These are phyloP conservation scores for Raillietiella orientalis DNA, from an alignment of 2,888 invertebrate genomes.

Conservation along the genomic window DNA sequence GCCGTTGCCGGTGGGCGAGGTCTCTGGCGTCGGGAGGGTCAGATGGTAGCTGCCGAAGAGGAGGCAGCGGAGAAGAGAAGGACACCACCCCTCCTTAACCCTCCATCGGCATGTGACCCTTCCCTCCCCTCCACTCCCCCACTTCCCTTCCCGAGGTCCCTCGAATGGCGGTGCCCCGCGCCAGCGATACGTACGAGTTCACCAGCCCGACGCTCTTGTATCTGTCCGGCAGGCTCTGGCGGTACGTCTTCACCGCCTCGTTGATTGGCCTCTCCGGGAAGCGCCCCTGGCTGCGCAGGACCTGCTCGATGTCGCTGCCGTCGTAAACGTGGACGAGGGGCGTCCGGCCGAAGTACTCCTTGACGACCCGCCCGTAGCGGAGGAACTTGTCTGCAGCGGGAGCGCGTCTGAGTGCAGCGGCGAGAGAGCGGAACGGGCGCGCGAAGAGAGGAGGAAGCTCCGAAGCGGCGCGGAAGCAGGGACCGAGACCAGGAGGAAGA, in stretches of 20 bases:
- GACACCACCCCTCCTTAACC: not conserved
- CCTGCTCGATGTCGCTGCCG: slow-evolving; percentile 9
- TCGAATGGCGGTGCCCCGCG: no score
- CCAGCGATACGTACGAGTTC: slow-evolving; percentile 8
- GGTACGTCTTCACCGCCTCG: slow-evolving; percentile 8
- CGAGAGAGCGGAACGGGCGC: no score
- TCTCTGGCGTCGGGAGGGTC: no score
- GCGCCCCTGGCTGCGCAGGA: slow-evolving; percentile 8
- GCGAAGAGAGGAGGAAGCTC: no score
- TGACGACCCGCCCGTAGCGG: slow-evolving; percentile 8
- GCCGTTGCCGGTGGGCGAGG: no score
- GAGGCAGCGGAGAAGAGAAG: not conserved
- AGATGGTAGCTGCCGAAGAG: no score
- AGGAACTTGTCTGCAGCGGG: slow-evolving; percentile 8
- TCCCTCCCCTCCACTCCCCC: no score
- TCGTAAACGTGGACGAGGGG: slow-evolving; percentile 9
- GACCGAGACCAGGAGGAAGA: no score
- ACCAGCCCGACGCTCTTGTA: slow-evolving; percentile 8
- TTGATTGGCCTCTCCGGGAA: slow-evolving; percentile 9
- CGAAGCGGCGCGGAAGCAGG: no score
- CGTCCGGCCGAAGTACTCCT: slow-evolving; percentile 8
- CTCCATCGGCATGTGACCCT: slow-evolving; percentile 1
- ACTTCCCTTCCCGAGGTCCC: no score
- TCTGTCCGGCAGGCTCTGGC: slow-evolving; percentile 7
- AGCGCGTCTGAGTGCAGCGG: no score